Base-by-base conservation (phyloP, 37 sponge, comb jelly and placozoan genomes). In the Spongilla lacustris region DNA sequence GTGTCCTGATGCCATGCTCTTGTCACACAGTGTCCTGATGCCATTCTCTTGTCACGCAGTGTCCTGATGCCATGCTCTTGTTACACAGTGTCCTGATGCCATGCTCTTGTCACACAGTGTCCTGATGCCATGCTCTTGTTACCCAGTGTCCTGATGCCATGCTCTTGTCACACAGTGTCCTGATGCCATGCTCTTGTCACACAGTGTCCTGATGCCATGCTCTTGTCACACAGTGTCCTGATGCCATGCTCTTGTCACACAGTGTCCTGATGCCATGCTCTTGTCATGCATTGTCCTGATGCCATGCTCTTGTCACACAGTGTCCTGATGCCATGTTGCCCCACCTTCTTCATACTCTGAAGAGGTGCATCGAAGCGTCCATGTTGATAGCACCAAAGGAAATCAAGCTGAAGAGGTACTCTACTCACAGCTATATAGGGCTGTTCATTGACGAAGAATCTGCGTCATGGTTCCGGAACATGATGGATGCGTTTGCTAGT, bases 361-460 rank as follows among this genome's bases (percentile, higher is more conserved):
- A 90, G 21, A 79, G 32, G 37, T 83, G 84, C 36, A 83, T 86
- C 37, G 76, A 82, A 34, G 27, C 35, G 14, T 28, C 58, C 50
- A 37, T 86, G 37, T 71, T 78, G 48, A 68, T 84, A 0, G 92
- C 91, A 21, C 97, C 97, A 10, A 81, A 89, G 75, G 41, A 78
- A 2, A 72, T 96, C 32, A 38, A 82, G 30, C 85, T 94, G 25
- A 79, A 86, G 67, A 80, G 91, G 13, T 96, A 79, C 79, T 66
- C 78, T 4, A 74, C 97, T 30, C 87, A 93, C 77, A 74, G 90
- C 83, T 96, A 96, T 80, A 91, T 96, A 33, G 97, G 97, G 0
- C 88, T 96, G 67, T 94, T 96, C 32, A 66, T 96, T 27, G 97
- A 96, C 78, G 94, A 96, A 6, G 91, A 95, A 32, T 77, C 83